A percentile compares a stretch with the other conserved stretches of the same genome.
phyloP scores from a whole-genome alignment of 92 coral and sea anemone genomes.

The Umimayanthus kanabou region DNA sequence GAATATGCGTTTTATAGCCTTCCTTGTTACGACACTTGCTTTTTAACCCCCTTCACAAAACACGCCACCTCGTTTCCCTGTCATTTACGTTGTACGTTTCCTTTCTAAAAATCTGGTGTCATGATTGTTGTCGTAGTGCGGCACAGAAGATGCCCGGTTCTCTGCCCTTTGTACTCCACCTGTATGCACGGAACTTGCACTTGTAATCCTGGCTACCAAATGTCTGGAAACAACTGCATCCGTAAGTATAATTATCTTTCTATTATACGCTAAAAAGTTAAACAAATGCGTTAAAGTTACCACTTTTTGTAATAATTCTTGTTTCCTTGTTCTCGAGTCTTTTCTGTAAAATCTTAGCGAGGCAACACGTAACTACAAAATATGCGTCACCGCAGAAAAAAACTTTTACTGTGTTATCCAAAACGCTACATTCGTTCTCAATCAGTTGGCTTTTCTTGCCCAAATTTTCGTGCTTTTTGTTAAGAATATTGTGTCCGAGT shows the following conservation, averaged over 20 bases:
- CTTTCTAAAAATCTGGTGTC: background rate
- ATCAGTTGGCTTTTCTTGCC: no score
- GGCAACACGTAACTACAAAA: no score
- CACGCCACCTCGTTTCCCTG: background rate
- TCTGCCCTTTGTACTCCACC: slow-evolving; percentile 85
- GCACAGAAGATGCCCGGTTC: slow-evolving; percentile 53
- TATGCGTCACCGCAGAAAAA: no score
- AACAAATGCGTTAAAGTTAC: background rate
- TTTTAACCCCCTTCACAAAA: background rate
- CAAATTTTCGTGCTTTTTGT: no score
- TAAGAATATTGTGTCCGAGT: no score
- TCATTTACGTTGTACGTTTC: background rate
- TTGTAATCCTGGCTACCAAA: slow-evolving; percentile 85
- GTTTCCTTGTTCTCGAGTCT: background rate
- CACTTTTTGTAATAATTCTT: background rate
- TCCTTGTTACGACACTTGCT: background rate
- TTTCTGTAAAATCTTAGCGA: background rate
- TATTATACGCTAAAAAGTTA: background rate
- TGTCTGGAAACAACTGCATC: slow-evolving; percentile 80
- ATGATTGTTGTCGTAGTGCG: slow-evolving; percentile 43
- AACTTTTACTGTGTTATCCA: no score
- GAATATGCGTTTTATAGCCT: no score
- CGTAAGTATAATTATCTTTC: slow-evolving; percentile 62
- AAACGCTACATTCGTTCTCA: no score
- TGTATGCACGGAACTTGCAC: slow-evolving; percentile 84